phyloP scores from a whole-genome alignment of 2,113 vertebrate genomes.

The Brienomyrus brachyistius region DNA sequence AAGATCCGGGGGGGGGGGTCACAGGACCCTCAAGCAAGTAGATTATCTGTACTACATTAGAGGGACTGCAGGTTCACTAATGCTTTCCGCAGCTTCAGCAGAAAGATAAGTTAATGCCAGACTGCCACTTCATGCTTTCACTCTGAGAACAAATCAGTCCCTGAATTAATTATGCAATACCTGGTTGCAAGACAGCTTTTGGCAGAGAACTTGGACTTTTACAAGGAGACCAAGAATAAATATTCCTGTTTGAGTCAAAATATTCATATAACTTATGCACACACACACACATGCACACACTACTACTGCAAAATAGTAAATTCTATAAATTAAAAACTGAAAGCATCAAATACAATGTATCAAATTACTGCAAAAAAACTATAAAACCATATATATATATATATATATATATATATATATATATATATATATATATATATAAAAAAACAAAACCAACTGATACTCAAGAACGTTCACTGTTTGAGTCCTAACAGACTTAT shows the following conservation, averaged over 20 bases:
- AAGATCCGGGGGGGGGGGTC: neutral
- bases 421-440: too few species aligned
- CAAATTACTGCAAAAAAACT: neutral
- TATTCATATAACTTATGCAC: neutral
- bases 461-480: neutral
- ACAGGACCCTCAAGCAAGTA: neutral
- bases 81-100: neutral
- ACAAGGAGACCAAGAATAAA: neutral
- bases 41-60: constrained; percentile 11
- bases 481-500: constrained; percentile 1
- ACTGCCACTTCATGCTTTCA: neutral
- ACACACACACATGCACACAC: neutral
- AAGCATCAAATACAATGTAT: neutral
- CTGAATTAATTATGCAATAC: constrained; percentile 2
- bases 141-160: neutral
- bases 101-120: constrained; percentile 11
- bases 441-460: neutral
- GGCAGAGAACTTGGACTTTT: neutral
- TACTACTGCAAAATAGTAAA: neutral
- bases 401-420: too few species aligned
- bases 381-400: neutral
- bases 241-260: neutral
- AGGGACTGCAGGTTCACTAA: constrained; percentile 1
- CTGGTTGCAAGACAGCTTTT: neutral
- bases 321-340: neutral